These are phyloP conservation scores for Numenius phaeopus DNA, from an alignment of 2,797 vertebrate genomes.

Conservation along the genomic window DNA sequence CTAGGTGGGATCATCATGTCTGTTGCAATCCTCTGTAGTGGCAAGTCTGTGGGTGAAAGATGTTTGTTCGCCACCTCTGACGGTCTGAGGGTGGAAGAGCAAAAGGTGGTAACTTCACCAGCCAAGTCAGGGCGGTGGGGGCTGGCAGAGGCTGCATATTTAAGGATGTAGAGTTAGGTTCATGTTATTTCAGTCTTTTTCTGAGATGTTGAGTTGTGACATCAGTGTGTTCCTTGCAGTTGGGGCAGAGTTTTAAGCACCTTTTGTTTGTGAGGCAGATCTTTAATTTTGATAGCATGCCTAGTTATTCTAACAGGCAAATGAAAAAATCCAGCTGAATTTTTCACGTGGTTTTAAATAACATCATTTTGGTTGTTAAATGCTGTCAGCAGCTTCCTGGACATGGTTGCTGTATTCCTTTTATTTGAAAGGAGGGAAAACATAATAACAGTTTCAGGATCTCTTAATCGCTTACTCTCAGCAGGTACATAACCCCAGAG, in stretches of 20 bases:
- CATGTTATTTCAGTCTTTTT: background rate
- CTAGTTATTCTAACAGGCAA: background rate
- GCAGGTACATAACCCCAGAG: background rate
- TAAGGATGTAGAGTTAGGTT: background rate
- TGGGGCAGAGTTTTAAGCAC: background rate
- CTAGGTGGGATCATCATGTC: background rate
- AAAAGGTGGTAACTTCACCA: background rate
- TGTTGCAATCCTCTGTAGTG: background rate
- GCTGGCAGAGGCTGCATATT: rapidly evolving
- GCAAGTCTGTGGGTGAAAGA: background rate
- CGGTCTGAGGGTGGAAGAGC: background rate
- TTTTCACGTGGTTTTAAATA: background rate
- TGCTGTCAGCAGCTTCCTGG: background rate
- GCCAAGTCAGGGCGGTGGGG: rapidly evolving
- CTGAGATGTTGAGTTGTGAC: background rate
- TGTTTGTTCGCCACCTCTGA: rapidly evolving
- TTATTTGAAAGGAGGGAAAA: background rate
- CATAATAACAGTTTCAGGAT: background rate
- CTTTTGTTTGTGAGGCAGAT: background rate
- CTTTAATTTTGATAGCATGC: background rate
- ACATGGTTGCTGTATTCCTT: background rate
- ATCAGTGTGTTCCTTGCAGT: background rate
- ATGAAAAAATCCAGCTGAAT: background rate
- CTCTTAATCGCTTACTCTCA: background rate
- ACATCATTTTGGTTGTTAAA: background rate